Evolutionary conservation across 2,888 invertebrate species (phyloP), one percentile per base, ranked within the genome.

Genomic region (Calliopum simillimum): DNA sequence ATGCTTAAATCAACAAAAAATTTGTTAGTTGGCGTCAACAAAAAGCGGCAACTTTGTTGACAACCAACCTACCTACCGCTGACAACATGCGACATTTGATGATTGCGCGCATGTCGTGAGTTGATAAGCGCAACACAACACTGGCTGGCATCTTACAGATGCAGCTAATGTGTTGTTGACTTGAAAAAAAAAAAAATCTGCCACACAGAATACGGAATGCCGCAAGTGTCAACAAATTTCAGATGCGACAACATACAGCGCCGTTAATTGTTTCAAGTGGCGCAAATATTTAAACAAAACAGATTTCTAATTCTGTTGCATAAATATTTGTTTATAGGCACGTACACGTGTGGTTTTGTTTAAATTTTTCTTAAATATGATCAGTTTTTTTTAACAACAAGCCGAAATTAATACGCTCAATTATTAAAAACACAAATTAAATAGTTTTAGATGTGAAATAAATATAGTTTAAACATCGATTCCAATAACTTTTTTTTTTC

Each of bases 31-130:
- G 5, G 33, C 33, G 33, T 8, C 59, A 44, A 19, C 16, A 59
- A 59, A 16, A 16, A 33, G 33, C 33, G 33, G 33, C 19, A 13
- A 19, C 16, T 43, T 59, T 59, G 59, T 43, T 43, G 8, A 19
- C 41, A 59, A 43, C 53, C 41, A 14, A 16, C 41, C 41, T 43
- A 43, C 53, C 41, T 16, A 16, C 41, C 41, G 21, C 19, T n/a
- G 23, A 53, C 53, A 53, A 53, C 21, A 41, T 41, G 44, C 44
- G 59, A 41, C 19, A n/a, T 33, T 33, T 33, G 21, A 53, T 23
- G 23, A 53, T n/a, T n/a, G 53, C 11, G 58, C 58, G 33, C 58
- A 58, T 33, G 58, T 58, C 53, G 23, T 23, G 21, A 23, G 11
- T n/a, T 23, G 23, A 21, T 23, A 21, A 12, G 53, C 53, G 11